Conservation (phyloP, 2,888 invertebrate species). For the Graphium colonna region DNA sequence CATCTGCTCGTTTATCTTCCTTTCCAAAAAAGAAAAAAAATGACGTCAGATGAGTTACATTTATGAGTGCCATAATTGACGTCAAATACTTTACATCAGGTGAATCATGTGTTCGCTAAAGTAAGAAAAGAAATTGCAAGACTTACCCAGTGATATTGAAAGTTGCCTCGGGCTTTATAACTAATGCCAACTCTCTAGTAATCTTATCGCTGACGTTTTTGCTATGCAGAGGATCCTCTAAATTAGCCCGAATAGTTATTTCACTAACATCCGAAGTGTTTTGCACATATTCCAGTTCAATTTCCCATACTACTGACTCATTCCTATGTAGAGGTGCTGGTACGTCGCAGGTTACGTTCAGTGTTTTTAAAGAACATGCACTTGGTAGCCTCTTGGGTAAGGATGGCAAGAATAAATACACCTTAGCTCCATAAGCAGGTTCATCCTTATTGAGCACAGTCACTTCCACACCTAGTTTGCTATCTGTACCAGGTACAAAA, state of each 20-base stretch:
- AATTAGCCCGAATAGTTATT: constrained; percentile 40
- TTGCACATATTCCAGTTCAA: constrained; percentile 58
- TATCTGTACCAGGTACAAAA: constrained; percentile 54
- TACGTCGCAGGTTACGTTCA: constrained; percentile 51
- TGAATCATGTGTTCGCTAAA: too few species aligned
- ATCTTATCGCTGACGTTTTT: constrained; percentile 45
- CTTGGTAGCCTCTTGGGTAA: constrained; percentile 55
- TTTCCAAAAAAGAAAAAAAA: too few species aligned
- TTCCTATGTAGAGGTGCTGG: constrained; percentile 54
- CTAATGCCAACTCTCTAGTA: constrained; percentile 38
- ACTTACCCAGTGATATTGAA: constrained; percentile 57
- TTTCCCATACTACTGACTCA: constrained; percentile 47
- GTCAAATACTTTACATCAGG: too few species aligned
- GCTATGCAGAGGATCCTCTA: constrained; percentile 49
- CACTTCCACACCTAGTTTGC: constrained; percentile 52
- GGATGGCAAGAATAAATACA: constrained; percentile 49
- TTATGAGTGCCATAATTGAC: too few species aligned
- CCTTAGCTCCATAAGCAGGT: constrained; percentile 62
- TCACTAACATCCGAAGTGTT: constrained; percentile 37
- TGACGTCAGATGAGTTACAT: too few species aligned
- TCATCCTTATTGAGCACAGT: constrained; percentile 55
- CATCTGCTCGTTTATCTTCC: too few species aligned
- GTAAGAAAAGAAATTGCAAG: too few species aligned
- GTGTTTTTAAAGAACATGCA: constrained; percentile 48
- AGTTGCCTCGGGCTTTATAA: constrained; percentile 44